Evolutionary conservation across 2,113 vertebrate genomes (phyloP), one percentile per base, ranked within the genome.

Genomic region (Scomber japonicus): DNA sequence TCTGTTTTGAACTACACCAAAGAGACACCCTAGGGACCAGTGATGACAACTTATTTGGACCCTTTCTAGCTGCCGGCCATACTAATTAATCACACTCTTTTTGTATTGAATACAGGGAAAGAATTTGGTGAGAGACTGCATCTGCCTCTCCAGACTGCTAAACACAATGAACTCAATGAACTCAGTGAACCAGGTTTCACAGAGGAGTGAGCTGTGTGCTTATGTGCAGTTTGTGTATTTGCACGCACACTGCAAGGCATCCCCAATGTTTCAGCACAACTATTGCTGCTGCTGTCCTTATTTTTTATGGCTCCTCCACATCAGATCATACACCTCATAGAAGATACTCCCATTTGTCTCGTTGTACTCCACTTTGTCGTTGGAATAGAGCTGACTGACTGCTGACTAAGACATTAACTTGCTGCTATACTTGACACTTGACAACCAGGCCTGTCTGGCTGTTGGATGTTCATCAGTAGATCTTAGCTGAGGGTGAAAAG

Each of bases 141-240:
- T 77, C 56, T 45, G 81, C 61, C 56, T 85, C 85, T 78, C 35
- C 71, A 84, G 91, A 90, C 86, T 91, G 86, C 85, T 83, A 84
- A 93, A 87, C 84, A 75, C 82, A 19, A 27, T 91, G 89, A 93
- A 94, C 93, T 65, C 82, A 21, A 19, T 91, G 89, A 93, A 94
- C 93, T 65, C 91, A 55, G 45, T 92, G 91, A 93, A 92, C 89
- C 78, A n/a, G 40, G 17, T 14, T 72, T 49, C 57, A 54, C 7
- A 71, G 24, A 57, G 44, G 46, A 72, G 21, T 16, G 45, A 49
- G 66, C 14, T 70, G 62, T 72, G 63, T 53, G 21, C 57, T 57
- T 54, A 15, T 75, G 64, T 55, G 65, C 14, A 63, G 48, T 21
- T 14, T 49, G 24, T 19, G 19, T 2, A 54, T 45, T n/a, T 46